A percentile compares a stretch with the other conserved stretches of the same genome.
phyloP scores from a whole-genome alignment of 2,797 vertebrate genomes.

The Botia almorhae region DNA sequence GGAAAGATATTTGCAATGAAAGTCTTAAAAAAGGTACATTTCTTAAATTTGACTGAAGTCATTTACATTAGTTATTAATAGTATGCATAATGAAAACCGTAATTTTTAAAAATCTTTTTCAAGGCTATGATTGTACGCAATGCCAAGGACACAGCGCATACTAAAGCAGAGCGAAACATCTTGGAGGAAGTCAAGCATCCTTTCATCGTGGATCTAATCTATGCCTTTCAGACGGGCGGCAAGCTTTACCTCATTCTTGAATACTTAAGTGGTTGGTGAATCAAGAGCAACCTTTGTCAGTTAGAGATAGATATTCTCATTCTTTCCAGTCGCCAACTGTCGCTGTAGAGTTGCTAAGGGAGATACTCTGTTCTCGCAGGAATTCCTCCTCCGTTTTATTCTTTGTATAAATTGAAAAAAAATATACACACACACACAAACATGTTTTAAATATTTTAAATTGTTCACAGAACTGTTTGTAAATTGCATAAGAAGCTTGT shows the following conservation, averaged over 20 bases:
- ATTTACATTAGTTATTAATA: neutral
- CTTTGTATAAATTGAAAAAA: neutral
- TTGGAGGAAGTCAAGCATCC: conserved; percentile 99
- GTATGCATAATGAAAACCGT: neutral
- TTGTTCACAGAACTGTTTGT: too few species aligned
- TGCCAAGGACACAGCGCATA: conserved; percentile 98
- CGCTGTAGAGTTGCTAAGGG: conserved; percentile 40
- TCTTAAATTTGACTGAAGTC: neutral
- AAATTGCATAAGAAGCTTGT: too few species aligned
- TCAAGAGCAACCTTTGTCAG: conserved; percentile 34
- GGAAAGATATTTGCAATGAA: conserved; percentile 99
- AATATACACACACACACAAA: too few species aligned
- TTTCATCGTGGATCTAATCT: conserved; percentile 99
- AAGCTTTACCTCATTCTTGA: conserved; percentile 99
- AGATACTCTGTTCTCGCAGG: neutral
- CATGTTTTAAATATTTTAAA: too few species aligned
- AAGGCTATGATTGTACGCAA: conserved; percentile 99
- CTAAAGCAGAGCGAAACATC: conserved; percentile 98
- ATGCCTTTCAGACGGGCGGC: conserved; percentile 99
- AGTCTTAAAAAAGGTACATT: conserved; percentile 96
- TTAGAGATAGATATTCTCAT: conserved; percentile 28
- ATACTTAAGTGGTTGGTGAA: conserved; percentile 95
- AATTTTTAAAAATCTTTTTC: conserved; percentile 22
- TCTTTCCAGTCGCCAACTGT: conserved; percentile 43
- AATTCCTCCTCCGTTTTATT: conserved; percentile 1